phyloP scores from a whole-genome alignment of 2,113 vertebrate genomes.

The Riparia riparia region DNA sequence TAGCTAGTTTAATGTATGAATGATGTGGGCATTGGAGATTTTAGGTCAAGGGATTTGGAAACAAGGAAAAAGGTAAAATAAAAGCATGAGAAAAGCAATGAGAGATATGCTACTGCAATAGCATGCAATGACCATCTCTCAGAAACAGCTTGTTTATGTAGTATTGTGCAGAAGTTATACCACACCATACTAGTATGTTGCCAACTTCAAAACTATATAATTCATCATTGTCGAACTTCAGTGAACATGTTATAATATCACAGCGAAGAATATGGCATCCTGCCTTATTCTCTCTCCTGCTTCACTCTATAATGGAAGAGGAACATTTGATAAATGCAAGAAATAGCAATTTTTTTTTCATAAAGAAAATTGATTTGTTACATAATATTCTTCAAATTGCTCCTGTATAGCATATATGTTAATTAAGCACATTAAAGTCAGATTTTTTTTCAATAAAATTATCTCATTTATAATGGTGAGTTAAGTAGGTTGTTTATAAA shows the following conservation, averaged over 20 bases:
- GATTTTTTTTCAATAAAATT: neutral
- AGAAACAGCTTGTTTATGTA: neutral
- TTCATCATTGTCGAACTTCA: neutral
- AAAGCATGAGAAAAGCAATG: neutral
- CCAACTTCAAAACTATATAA: neutral
- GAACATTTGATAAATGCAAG: neutral
- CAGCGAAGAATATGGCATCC: neutral
- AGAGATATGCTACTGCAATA: neutral
- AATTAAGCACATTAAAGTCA: neutral
- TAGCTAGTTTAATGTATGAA: neutral
- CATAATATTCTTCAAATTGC: neutral
- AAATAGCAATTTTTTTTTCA: neutral
- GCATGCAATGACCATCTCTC: neutral
- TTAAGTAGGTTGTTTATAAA: conserved; percentile 14
- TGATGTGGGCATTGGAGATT: neutral
- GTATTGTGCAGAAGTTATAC: neutral
- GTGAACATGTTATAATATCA: neutral
- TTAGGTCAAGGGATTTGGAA: neutral
- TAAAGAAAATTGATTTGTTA: neutral
- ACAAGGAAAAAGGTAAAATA: neutral
- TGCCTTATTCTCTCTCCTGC: neutral
- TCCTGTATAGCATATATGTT: neutral
- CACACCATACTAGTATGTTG: neutral
- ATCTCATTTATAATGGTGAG: neutral
- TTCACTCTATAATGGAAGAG: neutral